A percentile compares a stretch with the other conserved stretches of the same genome.
These are phyloP conservation scores for Drosophila tani DNA, from an alignment of 1,140 invertebrate genomes.

Conservation along the genomic window DNA sequence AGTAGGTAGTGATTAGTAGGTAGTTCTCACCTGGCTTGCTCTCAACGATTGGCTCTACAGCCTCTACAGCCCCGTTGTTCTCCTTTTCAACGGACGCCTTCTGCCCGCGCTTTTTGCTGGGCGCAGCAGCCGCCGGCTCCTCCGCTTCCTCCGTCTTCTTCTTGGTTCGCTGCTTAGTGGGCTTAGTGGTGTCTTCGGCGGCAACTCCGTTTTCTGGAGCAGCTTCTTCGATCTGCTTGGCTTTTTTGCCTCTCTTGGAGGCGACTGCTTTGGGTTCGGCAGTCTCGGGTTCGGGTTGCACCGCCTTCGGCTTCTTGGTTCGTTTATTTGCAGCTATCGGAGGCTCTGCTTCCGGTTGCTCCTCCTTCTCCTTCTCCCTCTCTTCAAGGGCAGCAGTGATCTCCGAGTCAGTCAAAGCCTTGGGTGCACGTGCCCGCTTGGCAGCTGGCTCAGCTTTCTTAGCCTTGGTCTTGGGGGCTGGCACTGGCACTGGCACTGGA, in stretches of 20 bases:
- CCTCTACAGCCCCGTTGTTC: constrained; percentile 22
- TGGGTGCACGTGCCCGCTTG: constrained; percentile 29
- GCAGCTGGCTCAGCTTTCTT: constrained; percentile 16
- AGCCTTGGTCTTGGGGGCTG: constrained; percentile 19
- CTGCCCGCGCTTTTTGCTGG: constrained; percentile 41
- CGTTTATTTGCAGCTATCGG: constrained; percentile 16
- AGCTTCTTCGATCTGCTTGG: constrained; percentile 19
- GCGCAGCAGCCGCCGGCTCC: background rate
- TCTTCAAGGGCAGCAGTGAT: constrained; percentile 40
- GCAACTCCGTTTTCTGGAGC: background rate
- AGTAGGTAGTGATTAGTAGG: background rate
- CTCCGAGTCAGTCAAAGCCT: constrained; percentile 44
- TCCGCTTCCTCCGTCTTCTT: constrained; percentile 18
- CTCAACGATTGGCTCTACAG: constrained; percentile 5
- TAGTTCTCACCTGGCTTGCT: constrained; percentile 52
- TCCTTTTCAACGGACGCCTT: constrained; percentile 8
- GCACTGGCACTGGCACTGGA: background rate
- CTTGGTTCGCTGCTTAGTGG: constrained; percentile 12
- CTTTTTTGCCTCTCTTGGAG: constrained; percentile 25
- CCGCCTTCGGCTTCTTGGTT: constrained; percentile 18
- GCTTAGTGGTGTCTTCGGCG: constrained; percentile 18
- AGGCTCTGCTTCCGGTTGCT: background rate
- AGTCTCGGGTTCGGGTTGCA: background rate
- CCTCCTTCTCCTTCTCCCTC: background rate
- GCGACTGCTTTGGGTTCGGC: constrained; percentile 1